Evolutionary conservation across 2,797 vertebrate species (phyloP).

Genomic region (Eulemur mongoz): DNA sequence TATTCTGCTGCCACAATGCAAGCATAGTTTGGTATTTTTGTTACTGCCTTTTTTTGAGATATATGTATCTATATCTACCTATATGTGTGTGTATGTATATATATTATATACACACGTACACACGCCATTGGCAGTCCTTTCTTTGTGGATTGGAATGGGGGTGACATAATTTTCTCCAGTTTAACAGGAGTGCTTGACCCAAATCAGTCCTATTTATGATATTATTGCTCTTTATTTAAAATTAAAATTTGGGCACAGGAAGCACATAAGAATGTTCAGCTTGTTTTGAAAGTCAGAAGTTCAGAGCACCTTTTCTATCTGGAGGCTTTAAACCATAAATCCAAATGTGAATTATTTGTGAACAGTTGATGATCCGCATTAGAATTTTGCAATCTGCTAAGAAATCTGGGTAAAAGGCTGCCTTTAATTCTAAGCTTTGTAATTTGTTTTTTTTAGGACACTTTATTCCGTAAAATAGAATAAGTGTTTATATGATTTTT

Average conservation of each 20-base stretch:
- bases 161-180: slow-evolving; percentile 67
- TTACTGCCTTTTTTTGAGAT: slow-evolving; percentile 83
- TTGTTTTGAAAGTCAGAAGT: slow-evolving; percentile 73
- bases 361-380: slow-evolving; percentile 72
- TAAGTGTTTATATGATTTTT: not conserved
- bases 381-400: slow-evolving; percentile 76
- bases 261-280: slow-evolving; percentile 68
- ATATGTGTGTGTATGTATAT: slow-evolving; percentile 53
- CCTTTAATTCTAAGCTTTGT: slow-evolving; percentile 81
- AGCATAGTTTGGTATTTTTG: slow-evolving; percentile 85
- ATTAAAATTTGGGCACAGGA: slow-evolving; percentile 73
- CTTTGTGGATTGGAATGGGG: slow-evolving; percentile 78
- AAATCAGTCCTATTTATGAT: slow-evolving; percentile 75
- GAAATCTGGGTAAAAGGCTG: slow-evolving; percentile 81
- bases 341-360: slow-evolving; percentile 71
- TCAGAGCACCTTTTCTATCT: slow-evolving; percentile 72
- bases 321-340: slow-evolving; percentile 78
- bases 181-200: slow-evolving; percentile 81
- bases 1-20: slow-evolving; percentile 85
- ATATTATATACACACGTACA: not conserved
- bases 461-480: not conserved
- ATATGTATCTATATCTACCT: slow-evolving; percentile 71
- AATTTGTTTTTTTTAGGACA: slow-evolving; percentile 29
- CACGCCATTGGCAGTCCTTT: slow-evolving; percentile 80
- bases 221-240: slow-evolving; percentile 80